These are phyloP conservation scores for Hypercompe scribonia DNA, from an alignment of 2,888 invertebrate genomes.

Conservation along the genomic window DNA sequence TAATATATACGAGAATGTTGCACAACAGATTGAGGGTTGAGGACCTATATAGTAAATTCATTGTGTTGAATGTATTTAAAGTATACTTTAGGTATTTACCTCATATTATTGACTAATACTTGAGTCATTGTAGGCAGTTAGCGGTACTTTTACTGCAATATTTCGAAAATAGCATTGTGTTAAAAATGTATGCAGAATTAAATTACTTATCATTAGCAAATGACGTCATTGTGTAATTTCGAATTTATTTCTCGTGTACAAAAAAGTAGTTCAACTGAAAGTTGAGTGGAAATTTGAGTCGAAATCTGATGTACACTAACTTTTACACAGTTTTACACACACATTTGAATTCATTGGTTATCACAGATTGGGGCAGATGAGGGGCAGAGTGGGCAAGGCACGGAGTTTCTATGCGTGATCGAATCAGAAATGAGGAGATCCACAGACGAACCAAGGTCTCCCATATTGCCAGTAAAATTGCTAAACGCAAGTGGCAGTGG, in stretches of 20 bases:
- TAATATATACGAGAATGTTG: conserved; percentile 15
- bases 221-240: background rate
- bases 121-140: background rate
- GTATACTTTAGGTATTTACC: background rate
- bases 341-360: background rate
- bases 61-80: background rate
- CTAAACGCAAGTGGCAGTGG: too few species aligned
- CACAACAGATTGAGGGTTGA: conserved; percentile 15
- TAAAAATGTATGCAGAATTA: background rate
- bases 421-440: too few species aligned
- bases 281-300: background rate
- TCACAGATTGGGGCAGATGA: too few species aligned
- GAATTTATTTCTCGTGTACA: too few species aligned
- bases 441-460: too few species aligned
- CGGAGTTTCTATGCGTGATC: too few species aligned
- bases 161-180: background rate
- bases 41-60: conserved; percentile 11
- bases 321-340: background rate
- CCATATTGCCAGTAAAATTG: too few species aligned
- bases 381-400: too few species aligned
- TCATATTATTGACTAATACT: background rate
- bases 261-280: background rate
- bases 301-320: background rate
- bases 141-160: background rate
- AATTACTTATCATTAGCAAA: background rate